These are phyloP conservation scores for Athalia circularis DNA, from an alignment of 2,888 invertebrate genomes.

Conservation along the genomic window DNA sequence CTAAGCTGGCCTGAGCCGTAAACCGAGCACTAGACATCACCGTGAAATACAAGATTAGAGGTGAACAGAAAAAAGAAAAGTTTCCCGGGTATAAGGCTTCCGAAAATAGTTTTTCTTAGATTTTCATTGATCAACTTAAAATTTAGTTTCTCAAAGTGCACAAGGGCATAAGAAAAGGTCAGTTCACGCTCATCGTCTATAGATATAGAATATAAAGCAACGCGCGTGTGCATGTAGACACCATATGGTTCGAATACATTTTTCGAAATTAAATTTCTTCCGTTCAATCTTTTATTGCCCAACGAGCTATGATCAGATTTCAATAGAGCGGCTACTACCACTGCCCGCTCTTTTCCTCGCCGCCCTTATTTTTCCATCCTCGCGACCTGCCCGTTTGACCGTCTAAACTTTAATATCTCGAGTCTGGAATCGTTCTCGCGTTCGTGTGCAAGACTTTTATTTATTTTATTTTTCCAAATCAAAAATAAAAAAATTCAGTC, in stretches of 20 bases:
- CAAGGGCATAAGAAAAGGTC: too few species aligned
- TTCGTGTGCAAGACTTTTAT: conserved; percentile 10
- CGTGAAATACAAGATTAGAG: too few species aligned
- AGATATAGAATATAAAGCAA: background rate
- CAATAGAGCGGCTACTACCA: conserved; percentile 5
- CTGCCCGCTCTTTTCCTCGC: too few species aligned
- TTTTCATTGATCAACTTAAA: too few species aligned
- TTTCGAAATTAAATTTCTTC: conserved; percentile 29
- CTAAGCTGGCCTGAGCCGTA: too few species aligned
- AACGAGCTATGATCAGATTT: conserved; percentile 30
- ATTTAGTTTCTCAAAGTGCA: too few species aligned
- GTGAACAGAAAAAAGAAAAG: too few species aligned
- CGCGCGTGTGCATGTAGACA: background rate
- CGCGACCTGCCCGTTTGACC: conserved; percentile 40
- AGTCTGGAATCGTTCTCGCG: conserved; percentile 19
- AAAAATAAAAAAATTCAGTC: background rate
- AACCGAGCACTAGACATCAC: too few species aligned
- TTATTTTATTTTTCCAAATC: background rate
- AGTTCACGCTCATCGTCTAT: background rate
- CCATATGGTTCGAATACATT: background rate
- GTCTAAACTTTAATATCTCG: conserved; percentile 29
- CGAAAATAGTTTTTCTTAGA: too few species aligned
- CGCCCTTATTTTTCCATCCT: background rate
- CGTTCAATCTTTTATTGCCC: conserved; percentile 28
- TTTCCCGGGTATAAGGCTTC: too few species aligned